Evolutionary conservation across 1,140 invertebrate species (phyloP).

Genomic region (Acromyrmex heyeri): DNA sequence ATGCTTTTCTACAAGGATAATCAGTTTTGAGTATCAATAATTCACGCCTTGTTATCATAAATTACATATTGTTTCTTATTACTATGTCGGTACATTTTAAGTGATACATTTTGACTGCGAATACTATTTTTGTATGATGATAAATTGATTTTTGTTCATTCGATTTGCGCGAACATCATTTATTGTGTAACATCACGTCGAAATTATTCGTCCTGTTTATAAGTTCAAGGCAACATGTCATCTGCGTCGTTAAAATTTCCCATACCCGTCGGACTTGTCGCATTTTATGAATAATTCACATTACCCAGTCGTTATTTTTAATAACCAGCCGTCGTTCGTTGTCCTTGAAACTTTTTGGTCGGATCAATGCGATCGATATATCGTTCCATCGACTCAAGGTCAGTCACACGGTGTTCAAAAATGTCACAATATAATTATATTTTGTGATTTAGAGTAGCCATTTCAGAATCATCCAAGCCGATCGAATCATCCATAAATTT

Average conservation of each 20-base stretch:
- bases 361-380: constrained; percentile 15
- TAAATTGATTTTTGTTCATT: neutral
- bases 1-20: constrained; percentile 57
- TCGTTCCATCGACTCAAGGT: neutral
- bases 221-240: constrained; percentile 62
- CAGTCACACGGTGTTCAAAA: neutral
- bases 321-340: constrained; percentile 19
- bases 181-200: constrained; percentile 38
- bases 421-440: constrained; percentile 28
- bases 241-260: constrained; percentile 51
- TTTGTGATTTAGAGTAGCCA: constrained; percentile 32
- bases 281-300: constrained; percentile 63
- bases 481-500: constrained; percentile 11
- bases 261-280: neutral
- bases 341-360: constrained; percentile 42
- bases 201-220: constrained; percentile 54
- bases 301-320: constrained; percentile 26
- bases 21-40: constrained; percentile 63
- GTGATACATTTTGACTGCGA: neutral
- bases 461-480: neutral
- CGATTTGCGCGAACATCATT: constrained; percentile 44
- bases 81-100: neutral
- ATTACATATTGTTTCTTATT: constrained; percentile 19
- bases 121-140: constrained; percentile 3
- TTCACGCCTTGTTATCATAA: constrained; percentile 64